Conservation (phyloP, 2,797 vertebrate genomes). For the Acanthiza pusilla region DNA sequence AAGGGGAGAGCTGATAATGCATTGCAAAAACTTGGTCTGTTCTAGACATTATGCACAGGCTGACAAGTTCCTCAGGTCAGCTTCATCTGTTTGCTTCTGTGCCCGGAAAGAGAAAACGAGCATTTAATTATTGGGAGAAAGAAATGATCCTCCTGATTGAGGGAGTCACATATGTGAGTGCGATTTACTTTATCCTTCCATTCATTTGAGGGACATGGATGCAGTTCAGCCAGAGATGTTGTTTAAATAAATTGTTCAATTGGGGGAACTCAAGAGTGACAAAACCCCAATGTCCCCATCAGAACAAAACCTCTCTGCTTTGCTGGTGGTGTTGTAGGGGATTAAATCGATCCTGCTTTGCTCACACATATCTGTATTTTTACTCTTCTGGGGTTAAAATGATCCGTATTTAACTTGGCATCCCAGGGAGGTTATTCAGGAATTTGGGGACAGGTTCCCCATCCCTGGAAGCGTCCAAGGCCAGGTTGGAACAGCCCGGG, state of each 20-base stretch:
- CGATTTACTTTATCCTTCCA: not conserved
- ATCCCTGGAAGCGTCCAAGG: not conserved
- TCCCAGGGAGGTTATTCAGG: not conserved
- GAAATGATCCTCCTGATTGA: constrained; percentile 9
- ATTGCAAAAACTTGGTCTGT: not conserved
- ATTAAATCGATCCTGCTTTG: not conserved
- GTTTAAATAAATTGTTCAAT: not conserved
- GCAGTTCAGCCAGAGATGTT: not conserved
- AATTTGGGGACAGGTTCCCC: not conserved
- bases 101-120: not conserved
- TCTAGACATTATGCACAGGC: not conserved
- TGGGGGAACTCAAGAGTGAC: not conserved
- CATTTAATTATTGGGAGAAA: constrained; percentile 36
- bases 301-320: not conserved
- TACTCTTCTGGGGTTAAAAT: not conserved
- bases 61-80: not conserved
- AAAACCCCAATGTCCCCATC: not conserved
- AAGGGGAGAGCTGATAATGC: not conserved
- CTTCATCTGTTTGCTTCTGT: constrained; percentile 20
- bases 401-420: accelerated
- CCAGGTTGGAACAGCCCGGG: not conserved
- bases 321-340: not conserved
- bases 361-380: accelerated
- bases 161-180: not conserved
- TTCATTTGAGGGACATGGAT: not conserved